Evolutionary conservation across 1,140 invertebrate genomes (phyloP).

Genomic region (Sweltsa coloradensis): DNA sequence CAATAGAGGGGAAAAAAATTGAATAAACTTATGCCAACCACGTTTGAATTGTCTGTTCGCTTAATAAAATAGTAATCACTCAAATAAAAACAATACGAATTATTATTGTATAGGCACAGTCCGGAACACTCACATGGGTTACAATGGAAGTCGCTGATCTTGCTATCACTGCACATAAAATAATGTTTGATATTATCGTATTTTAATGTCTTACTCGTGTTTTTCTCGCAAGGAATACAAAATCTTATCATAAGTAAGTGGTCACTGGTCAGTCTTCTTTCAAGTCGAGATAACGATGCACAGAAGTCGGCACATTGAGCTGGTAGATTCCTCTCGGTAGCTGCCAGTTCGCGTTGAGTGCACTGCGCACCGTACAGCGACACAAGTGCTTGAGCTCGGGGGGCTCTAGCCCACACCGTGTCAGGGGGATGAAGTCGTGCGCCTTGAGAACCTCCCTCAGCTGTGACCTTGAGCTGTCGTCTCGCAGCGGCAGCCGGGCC

Average conservation of each 20-base stretch:
- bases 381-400: constrained; percentile 29
- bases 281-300: constrained; percentile 60
- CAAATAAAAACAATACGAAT: background rate
- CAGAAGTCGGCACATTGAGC: constrained; percentile 44
- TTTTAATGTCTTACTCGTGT: background rate
- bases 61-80: no score
- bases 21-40: no score
- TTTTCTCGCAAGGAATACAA: background rate
- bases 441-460: constrained; percentile 7
- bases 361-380: constrained; percentile 50
- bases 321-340: constrained; percentile 56
- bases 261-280: constrained; percentile 42
- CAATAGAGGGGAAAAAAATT: no score
- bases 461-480: background rate
- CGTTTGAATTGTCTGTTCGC: no score
- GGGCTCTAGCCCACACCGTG: constrained; percentile 7
- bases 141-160: no score
- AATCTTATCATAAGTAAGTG: no score
- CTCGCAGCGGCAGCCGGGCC: constrained; percentile 23
- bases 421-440: background rate
- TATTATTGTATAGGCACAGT: background rate
- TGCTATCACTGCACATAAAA: no score
- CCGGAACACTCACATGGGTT: no score
- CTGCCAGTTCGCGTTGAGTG: constrained; percentile 49
- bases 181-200: background rate